Evolutionary conservation across 2,113 vertebrate species (phyloP).

Genomic region (Puffinus mauretanicus): DNA sequence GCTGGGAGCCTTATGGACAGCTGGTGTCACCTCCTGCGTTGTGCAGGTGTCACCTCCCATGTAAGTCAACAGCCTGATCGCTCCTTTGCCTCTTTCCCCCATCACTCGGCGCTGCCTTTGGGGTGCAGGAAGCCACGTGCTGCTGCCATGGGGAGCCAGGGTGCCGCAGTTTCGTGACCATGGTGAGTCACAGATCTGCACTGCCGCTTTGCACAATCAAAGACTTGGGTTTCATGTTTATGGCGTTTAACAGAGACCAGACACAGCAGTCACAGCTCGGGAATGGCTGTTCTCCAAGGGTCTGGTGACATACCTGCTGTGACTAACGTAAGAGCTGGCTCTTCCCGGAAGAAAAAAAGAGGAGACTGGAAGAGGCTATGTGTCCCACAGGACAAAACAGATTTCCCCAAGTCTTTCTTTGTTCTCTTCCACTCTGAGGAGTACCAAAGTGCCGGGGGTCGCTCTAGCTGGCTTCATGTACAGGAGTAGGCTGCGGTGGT

Average conservation of each 20-base stretch:
- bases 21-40: background rate
- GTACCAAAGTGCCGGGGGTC: background rate
- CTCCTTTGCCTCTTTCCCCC: background rate
- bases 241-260: background rate
- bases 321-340: background rate
- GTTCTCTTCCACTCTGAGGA: background rate
- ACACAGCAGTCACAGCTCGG: background rate
- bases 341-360: background rate
- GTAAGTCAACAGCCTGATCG: background rate
- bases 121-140: background rate
- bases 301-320: background rate
- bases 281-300: background rate
- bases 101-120: fast-evolving
- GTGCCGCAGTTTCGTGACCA: background rate
- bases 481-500: background rate
- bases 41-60: background rate
- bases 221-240: background rate
- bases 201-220: background rate
- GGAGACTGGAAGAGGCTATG: background rate
- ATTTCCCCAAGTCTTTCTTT: background rate
- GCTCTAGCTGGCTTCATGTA: background rate
- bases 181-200: background rate
- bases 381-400: background rate
- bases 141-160: background rate
- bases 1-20: background rate